Conservation (phyloP, 64 coral and sea anemone species). For the Acropora yongei region DNA sequence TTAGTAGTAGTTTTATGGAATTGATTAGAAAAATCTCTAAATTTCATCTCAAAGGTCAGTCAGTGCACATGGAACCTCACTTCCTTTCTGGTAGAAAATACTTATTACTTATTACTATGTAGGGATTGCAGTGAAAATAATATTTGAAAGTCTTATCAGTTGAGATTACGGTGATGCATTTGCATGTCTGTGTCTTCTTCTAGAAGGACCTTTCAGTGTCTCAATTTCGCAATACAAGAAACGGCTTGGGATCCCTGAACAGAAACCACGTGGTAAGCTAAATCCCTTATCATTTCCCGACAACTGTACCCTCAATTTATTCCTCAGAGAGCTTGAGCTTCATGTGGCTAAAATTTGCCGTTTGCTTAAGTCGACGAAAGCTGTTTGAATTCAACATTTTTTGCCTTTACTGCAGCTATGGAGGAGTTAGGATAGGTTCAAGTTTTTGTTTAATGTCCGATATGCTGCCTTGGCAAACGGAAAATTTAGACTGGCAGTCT, state of each 20-base stretch:
- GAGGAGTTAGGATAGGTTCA: too few relatives aligned
- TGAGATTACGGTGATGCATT: neutral
- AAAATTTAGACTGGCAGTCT: too few relatives aligned
- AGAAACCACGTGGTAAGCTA: constrained; percentile 11
- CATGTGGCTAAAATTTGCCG: too few relatives aligned
- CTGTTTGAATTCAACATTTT: too few relatives aligned
- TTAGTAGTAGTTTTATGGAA: constrained; percentile 32
- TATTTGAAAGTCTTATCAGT: too few relatives aligned
- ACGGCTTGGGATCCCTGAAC: constrained; percentile 26
- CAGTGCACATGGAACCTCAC: neutral
- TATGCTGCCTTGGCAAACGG: too few relatives aligned
- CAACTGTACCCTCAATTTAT: too few relatives aligned
- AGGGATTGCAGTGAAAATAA: too few relatives aligned
- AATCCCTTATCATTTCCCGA: neutral
- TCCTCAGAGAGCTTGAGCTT: too few relatives aligned
- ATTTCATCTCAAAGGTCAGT: constrained; percentile 29
- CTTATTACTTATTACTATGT: neutral
- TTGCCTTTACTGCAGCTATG: too few relatives aligned
- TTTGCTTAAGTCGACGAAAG: too few relatives aligned
- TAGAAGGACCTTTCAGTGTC: constrained; percentile 39
- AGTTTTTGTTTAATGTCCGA: too few relatives aligned
- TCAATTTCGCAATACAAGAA: constrained; percentile 46
- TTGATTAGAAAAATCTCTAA: constrained; percentile 56
- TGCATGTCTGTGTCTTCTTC: neutral
- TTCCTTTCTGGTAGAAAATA: neutral